These are phyloP conservation scores for chimpanzee (Pan troglodytes) DNA, from an alignment of 2,113 vertebrate genomes.

Conservation along the genomic window DNA sequence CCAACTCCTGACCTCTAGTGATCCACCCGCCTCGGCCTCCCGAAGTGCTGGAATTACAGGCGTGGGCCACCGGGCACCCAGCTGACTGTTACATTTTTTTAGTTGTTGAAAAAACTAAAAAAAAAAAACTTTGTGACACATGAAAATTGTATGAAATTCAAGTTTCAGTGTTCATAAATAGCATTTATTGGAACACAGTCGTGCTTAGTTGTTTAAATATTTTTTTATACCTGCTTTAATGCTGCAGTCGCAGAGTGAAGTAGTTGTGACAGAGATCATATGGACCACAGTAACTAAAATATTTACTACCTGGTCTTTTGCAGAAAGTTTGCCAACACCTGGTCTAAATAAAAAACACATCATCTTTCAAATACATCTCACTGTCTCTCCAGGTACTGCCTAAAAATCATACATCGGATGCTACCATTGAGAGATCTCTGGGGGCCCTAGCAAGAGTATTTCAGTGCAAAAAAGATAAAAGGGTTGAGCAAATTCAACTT, in stretches of 20 bases:
- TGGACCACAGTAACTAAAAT: not conserved
- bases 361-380: not conserved
- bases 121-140: not conserved
- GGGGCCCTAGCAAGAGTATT: not conserved
- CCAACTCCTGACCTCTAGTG: too few species aligned
- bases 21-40: too few species aligned
- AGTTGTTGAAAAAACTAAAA: not conserved
- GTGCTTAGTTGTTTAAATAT: not conserved
- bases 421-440: not conserved
- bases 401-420: not conserved
- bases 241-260: not conserved
- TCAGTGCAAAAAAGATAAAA: not conserved
- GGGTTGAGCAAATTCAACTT: not conserved
- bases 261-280: not conserved
- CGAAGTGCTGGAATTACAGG: too few species aligned
- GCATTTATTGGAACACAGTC: not conserved
- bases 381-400: not conserved
- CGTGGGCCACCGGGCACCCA: too few species aligned
- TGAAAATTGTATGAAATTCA: not conserved
- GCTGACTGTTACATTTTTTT: not conserved
- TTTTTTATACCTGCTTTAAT: not conserved
- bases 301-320: not conserved
- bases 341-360: not conserved
- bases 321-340: not conserved
- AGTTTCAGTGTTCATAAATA: not conserved